Evolutionary conservation across 2,797 vertebrate species (phyloP).

Genomic region (Florisuga fusca): DNA sequence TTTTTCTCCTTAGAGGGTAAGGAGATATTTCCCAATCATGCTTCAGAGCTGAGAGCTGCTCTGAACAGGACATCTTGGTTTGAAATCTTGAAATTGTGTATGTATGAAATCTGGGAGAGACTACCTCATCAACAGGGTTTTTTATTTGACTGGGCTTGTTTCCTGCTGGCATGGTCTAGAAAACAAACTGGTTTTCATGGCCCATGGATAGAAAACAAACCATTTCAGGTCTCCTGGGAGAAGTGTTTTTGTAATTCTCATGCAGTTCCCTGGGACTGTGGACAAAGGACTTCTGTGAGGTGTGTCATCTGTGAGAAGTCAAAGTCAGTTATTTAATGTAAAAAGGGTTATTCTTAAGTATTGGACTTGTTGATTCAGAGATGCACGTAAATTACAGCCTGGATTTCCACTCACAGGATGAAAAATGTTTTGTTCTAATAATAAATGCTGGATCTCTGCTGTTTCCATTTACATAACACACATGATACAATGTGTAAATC

Average conservation of each 20-base stretch:
- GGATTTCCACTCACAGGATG: background rate
- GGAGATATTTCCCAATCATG: slow-evolving; percentile 38
- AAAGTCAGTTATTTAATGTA: slow-evolving; percentile 19
- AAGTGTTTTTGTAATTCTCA: slow-evolving; percentile 18
- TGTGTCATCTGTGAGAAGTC: background rate
- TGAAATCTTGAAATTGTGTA: slow-evolving; percentile 18
- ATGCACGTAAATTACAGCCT: background rate
- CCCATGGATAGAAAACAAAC: background rate
- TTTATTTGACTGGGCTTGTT: background rate
- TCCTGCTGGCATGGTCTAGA: background rate
- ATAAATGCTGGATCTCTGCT: slow-evolving; percentile 36
- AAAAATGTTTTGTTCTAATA: slow-evolving; percentile 49
- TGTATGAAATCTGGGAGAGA: background rate
- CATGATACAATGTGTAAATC: slow-evolving; percentile 61
- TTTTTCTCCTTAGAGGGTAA: slow-evolving; percentile 7
- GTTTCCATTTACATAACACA: slow-evolving; percentile 48
- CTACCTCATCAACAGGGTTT: background rate
- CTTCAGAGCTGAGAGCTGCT: slow-evolving; percentile 35
- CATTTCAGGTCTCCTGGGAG: background rate
- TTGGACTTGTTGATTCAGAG: background rate
- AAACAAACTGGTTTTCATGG: background rate
- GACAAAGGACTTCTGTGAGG: background rate
- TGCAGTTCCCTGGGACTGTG: background rate
- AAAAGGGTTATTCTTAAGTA: slow-evolving; percentile 23
- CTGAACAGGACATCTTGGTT: slow-evolving; percentile 11